phyloP scores from a whole-genome alignment of 2,113 vertebrate genomes.

The Sceloporus tristichus region DNA sequence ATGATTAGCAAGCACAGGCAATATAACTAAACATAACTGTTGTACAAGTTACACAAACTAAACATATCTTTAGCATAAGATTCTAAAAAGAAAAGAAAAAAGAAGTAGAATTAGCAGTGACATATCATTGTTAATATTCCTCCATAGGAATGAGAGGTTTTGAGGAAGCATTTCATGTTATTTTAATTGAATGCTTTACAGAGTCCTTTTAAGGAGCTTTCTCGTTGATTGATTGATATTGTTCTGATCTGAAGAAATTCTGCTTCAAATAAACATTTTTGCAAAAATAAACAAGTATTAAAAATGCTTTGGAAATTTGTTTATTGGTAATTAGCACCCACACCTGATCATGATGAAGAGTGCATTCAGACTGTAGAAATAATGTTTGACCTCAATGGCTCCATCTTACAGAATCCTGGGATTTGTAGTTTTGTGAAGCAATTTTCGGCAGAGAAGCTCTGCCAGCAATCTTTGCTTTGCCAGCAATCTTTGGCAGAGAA shows the following conservation, averaged over 20 bases:
- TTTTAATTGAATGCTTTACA: conserved; percentile 37
- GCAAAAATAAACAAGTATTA: conserved; percentile 58
- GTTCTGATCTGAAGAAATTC: conserved; percentile 21
- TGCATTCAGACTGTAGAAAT: too few relatives aligned
- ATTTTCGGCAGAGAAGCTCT: too few relatives aligned
- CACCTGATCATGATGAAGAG: neutral
- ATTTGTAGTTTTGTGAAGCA: too few relatives aligned
- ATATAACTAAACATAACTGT: conserved; percentile 3
- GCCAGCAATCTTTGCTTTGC: too few relatives aligned
- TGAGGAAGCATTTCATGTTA: neutral
- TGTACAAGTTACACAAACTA: neutral
- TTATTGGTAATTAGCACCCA: neutral
- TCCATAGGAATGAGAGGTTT: neutral
- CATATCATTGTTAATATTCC: neutral
- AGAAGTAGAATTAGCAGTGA: neutral
- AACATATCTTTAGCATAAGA: conserved; percentile 14
- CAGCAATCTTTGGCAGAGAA: too few relatives aligned
- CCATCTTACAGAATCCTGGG: too few relatives aligned
- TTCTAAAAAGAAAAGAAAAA: conserved; percentile 15
- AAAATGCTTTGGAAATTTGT: conserved; percentile 7
- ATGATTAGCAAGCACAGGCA: neutral
- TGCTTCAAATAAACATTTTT: conserved; percentile 31
- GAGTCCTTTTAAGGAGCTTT: conserved; percentile 39
- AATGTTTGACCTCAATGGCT: too few relatives aligned
- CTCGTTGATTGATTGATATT: conserved; percentile 18